Percentiles rank a stretch among this genome's conserved stretches.
These are phyloP conservation scores for Papilio polyxenes DNA, from an alignment of 1,140 invertebrate species.

Conservation along the genomic window DNA sequence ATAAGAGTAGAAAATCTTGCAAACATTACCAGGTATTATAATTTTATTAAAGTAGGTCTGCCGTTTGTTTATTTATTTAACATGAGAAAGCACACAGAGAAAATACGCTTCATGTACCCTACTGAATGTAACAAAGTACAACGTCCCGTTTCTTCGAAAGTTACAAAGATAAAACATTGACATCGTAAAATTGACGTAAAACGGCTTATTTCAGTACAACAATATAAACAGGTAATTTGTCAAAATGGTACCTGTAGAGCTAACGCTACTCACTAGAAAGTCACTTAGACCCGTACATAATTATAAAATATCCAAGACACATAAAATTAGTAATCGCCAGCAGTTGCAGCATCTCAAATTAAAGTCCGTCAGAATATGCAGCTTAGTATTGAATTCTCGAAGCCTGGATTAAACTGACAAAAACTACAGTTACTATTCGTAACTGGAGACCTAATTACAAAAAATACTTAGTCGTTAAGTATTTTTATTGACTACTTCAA, in stretches of 20 bases:
- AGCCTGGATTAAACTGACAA: too few species aligned
- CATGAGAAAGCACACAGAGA: constrained; percentile 18
- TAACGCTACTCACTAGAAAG: background rate
- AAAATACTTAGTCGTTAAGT: background rate
- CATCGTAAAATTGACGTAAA: constrained; percentile 28
- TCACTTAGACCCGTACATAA: background rate
- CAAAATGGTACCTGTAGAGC: background rate
- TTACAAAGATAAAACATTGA: constrained; percentile 32
- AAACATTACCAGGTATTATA: background rate
- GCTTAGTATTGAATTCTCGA: too few species aligned
- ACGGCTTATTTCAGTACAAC: background rate
- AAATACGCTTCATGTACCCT: background rate
- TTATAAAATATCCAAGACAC: background rate
- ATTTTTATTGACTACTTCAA: background rate
- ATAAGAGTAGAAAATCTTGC: background rate
- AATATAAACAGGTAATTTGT: background rate
- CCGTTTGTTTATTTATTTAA: constrained; percentile 1
- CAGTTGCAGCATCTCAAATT: too few species aligned
- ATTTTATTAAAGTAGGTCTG: background rate
- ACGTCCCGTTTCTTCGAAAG: constrained; percentile 26
- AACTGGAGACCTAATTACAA: background rate
- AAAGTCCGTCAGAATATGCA: too few species aligned
- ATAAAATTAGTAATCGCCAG: too few species aligned
- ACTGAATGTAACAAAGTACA: constrained; percentile 14
- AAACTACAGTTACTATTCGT: too few species aligned